A percentile compares a stretch with the other conserved stretches of the same genome.
These are phyloP conservation scores for Falco columbarius DNA, from an alignment of 2,797 vertebrate genomes.

Conservation along the genomic window DNA sequence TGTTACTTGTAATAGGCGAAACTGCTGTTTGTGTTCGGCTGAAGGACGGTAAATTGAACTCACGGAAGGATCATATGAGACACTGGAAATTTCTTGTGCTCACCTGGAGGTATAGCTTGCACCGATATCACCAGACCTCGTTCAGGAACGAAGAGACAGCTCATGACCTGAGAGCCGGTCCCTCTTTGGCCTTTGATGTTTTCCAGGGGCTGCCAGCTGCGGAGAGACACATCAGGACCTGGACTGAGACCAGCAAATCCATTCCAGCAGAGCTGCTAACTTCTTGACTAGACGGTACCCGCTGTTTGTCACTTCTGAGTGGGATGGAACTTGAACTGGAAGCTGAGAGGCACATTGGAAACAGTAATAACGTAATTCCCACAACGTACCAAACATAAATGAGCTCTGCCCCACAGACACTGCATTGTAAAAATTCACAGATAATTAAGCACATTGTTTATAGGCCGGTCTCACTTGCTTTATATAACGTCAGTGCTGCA, in stretches of 20 bases:
- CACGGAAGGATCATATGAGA: not conserved
- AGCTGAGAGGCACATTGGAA: not conserved
- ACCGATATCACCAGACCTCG: fast-evolving
- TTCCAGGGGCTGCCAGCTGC: not conserved
- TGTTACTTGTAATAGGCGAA: not conserved
- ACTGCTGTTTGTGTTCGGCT: not conserved
- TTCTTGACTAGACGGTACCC: not conserved
- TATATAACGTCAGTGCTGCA: not conserved
- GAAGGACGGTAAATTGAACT: not conserved
- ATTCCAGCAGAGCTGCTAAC: not conserved
- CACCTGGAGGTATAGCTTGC: not conserved
- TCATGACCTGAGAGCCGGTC: not conserved
- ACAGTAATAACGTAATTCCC: not conserved
- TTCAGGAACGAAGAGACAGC: fast-evolving
- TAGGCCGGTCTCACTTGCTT: not conserved
- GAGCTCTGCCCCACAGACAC: not conserved
- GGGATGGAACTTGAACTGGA: fast-evolving
- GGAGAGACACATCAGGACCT: not conserved
- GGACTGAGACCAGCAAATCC: not conserved
- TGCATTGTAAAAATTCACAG: not conserved
- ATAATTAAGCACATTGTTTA: not conserved
- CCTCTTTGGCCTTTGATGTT: not conserved
- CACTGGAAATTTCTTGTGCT: not conserved
- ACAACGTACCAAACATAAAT: not conserved
- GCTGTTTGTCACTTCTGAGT: not conserved